phyloP scores from a whole-genome alignment of 2,888 invertebrate genomes.

The Vandiemenella viatica region DNA sequence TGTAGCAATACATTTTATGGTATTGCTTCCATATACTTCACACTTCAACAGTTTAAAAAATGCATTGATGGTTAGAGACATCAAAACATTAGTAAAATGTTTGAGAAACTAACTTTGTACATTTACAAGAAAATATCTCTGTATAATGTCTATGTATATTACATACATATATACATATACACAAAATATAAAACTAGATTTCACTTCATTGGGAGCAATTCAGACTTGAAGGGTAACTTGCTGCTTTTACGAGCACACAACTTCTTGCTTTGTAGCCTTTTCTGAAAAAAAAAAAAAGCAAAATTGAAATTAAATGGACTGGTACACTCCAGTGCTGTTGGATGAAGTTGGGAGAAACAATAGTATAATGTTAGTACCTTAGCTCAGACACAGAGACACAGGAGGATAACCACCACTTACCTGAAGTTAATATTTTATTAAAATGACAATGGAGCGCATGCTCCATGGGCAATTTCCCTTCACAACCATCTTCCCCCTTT shows the following conservation, averaged over 20 bases:
- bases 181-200: no score
- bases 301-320: background rate
- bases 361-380: background rate
- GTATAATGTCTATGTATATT: no score
- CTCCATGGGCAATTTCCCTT: no score
- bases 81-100: constrained; percentile 6
- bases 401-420: background rate
- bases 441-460: no score
- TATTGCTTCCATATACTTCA: constrained; percentile 1
- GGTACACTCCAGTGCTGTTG: background rate
- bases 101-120: constrained; percentile 8
- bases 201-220: background rate
- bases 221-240: background rate
- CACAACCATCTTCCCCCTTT: no score
- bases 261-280: constrained; percentile 9
- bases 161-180: no score
- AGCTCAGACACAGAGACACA: background rate
- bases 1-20: no score
- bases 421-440: no score
- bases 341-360: background rate
- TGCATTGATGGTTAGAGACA: constrained; percentile 5
- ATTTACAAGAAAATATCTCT: constrained; percentile 10
- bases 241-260: constrained; percentile 7
- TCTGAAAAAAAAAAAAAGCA: constrained; percentile 4
- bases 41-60: constrained; percentile 1